A percentile compares a stretch with the other conserved stretches of the same genome.
These are phyloP conservation scores for Drosophila tripunctata DNA, from an alignment of 2,888 invertebrate species.

Conservation along the genomic window DNA sequence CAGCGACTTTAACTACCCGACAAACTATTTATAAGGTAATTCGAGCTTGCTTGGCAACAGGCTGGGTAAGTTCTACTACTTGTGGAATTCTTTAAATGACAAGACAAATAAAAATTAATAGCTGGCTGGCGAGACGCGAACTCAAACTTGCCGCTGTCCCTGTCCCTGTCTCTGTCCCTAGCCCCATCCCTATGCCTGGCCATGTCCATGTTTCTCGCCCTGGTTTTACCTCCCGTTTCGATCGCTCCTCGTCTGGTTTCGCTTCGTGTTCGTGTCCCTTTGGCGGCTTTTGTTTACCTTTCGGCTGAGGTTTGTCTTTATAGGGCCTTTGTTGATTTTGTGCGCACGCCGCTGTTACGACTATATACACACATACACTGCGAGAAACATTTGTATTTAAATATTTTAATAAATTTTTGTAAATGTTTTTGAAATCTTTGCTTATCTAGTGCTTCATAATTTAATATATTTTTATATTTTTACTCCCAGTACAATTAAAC, in stretches of 20 bases:
- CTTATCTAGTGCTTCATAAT: not conserved
- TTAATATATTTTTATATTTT: too few species aligned
- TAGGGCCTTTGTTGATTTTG: constrained; percentile 67
- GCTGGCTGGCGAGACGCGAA: constrained; percentile 42
- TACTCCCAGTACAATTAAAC: too few species aligned
- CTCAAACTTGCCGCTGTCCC: constrained; percentile 6
- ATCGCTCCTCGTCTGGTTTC: not conserved
- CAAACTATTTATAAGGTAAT: constrained; percentile 77
- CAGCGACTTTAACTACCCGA: constrained; percentile 59
- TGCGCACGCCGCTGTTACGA: constrained; percentile 56
- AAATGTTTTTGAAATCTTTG: not conserved
- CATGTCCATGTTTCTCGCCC: not conserved
- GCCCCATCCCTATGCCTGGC: not conserved
- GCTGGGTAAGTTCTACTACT: constrained; percentile 28
- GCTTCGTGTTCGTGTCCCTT: constrained; percentile 48
- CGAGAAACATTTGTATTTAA: constrained; percentile 1
- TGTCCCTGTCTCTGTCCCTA: not conserved
- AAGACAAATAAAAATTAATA: constrained; percentile 76
- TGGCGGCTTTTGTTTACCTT: constrained; percentile 75
- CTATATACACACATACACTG: constrained; percentile 35
- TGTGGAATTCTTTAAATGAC: constrained; percentile 72
- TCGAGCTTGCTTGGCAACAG: constrained; percentile 70
- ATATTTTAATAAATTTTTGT: not conserved
- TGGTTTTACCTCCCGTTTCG: not conserved
- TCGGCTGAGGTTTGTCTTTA: constrained; percentile 58